A percentile compares a stretch with the other conserved stretches of the same genome.
Evolutionary conservation across 2,888 invertebrate genomes (phyloP).

Genomic region (Oxyscelio sp.): DNA sequence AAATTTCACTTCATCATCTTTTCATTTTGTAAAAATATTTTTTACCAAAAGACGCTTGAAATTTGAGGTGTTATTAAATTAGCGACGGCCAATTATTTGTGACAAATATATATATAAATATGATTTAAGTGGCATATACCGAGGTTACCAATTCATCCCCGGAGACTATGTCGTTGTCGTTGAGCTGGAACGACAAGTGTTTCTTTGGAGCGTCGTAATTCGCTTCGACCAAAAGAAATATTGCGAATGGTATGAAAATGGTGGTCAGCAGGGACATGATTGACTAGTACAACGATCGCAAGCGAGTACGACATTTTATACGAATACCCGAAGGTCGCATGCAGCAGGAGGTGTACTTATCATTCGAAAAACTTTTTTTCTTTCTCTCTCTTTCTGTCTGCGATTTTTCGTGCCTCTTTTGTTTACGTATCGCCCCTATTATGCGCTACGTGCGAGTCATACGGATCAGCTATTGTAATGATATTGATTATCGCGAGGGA

Average conservation of each 20-base stretch:
- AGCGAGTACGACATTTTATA: constrained; percentile 48
- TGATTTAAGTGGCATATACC: constrained; percentile 17
- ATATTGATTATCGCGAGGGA: constrained; percentile 57
- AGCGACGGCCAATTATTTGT: neutral
- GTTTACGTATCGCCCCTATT: constrained; percentile 69
- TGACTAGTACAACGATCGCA: constrained; percentile 60
- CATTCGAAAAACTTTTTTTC: constrained; percentile 15
- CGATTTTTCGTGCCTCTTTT: constrained; percentile 25
- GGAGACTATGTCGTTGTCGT: constrained; percentile 79
- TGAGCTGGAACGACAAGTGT: constrained; percentile 78
- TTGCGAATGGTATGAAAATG: constrained; percentile 60
- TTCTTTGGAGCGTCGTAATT: constrained; percentile 78
- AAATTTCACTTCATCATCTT: no score
- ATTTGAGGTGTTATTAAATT: neutral
- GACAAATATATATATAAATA: neutral
- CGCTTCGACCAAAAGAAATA: constrained; percentile 55
- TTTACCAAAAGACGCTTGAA: no score
- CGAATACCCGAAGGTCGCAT: constrained; percentile 49
- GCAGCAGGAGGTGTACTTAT: constrained; percentile 49
- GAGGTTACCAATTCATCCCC: constrained; percentile 76
- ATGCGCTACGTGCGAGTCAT: constrained; percentile 56
- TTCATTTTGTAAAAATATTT: no score
- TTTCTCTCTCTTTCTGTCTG: constrained; percentile 9
- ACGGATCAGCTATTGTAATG: constrained; percentile 57
- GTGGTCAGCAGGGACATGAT: constrained; percentile 77